Evolutionary conservation across 2,797 vertebrate species (phyloP).

Genomic region (Leptoclinus maculatus): DNA sequence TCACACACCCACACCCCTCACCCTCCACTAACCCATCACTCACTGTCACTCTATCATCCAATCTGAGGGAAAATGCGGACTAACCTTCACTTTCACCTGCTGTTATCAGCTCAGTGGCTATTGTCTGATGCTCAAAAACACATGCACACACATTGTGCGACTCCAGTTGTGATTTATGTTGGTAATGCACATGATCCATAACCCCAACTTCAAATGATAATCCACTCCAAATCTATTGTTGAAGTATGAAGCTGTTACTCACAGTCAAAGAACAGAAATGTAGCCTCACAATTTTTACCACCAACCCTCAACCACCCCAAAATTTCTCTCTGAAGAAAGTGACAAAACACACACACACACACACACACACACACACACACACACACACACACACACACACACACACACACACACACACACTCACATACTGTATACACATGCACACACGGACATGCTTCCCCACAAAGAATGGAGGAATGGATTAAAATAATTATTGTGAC

Average conservation of each 20-base stretch:
- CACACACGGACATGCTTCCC: neutral
- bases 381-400: too few species aligned
- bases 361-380: too few species aligned
- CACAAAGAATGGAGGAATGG: neutral
- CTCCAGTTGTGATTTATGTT: neutral
- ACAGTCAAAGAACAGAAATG: too few species aligned
- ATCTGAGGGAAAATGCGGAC: constrained; percentile 42
- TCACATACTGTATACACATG: too few species aligned
- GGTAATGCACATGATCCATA: neutral
- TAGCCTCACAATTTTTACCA: neutral
- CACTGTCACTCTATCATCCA: constrained; percentile 58
- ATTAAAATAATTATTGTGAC: constrained; percentile 3
- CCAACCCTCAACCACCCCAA: too few species aligned
- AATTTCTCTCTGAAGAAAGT: too few species aligned
- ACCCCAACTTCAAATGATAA: constrained; percentile 19
- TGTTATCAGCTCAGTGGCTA: constrained; percentile 12
- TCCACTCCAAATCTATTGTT: neutral
- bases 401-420: too few species aligned
- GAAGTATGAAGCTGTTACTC: neutral
- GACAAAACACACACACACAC: too few species aligned
- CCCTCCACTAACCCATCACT: constrained; percentile 58
- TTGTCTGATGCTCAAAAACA: constrained; percentile 19
- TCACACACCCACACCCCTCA: neutral
- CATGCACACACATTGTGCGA: neutral
- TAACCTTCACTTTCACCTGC: constrained; percentile 57